These are phyloP conservation scores for Engraulis encrasicolus DNA, from an alignment of 2,113 vertebrate genomes.

Conservation along the genomic window DNA sequence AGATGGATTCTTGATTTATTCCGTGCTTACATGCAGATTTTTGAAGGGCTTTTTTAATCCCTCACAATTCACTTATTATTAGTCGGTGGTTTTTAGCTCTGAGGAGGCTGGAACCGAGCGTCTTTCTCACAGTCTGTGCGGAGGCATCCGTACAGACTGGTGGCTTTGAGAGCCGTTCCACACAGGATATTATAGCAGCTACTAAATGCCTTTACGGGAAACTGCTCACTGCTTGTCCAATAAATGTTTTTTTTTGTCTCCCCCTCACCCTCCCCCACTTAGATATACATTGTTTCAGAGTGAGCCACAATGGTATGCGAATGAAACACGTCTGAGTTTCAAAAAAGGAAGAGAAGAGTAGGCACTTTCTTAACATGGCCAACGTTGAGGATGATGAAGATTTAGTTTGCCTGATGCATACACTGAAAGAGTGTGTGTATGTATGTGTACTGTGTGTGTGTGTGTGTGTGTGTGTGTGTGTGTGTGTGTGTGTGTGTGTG, in stretches of 20 bases:
- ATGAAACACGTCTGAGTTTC: neutral
- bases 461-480: no score
- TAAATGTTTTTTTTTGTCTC: conserved; percentile 11
- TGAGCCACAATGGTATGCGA: neutral
- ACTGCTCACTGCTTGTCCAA: conserved; percentile 25
- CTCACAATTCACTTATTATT: conserved; percentile 36
- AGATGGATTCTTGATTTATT: conserved; percentile 52
- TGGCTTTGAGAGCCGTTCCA: conserved; percentile 50
- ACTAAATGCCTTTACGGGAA: conserved; percentile 42
- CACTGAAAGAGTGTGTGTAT: no score
- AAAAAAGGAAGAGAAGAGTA: neutral
- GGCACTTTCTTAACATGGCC: neutral
- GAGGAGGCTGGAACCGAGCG: conserved; percentile 23
- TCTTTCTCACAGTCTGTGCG: conserved; percentile 32
- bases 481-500: neutral
- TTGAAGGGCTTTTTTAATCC: conserved; percentile 24
- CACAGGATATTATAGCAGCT: conserved; percentile 50
- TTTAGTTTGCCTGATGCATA: no score
- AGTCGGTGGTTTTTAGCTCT: conserved; percentile 32
- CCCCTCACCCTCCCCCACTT: no score
- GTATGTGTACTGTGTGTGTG: no score
- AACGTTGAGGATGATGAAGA: neutral
- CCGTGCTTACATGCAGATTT: conserved; percentile 20
- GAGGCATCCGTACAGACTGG: conserved; percentile 45
- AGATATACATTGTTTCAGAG: neutral